phyloP scores from a whole-genome alignment of 2,888 invertebrate species.

The Neocrepidodera transversa region DNA sequence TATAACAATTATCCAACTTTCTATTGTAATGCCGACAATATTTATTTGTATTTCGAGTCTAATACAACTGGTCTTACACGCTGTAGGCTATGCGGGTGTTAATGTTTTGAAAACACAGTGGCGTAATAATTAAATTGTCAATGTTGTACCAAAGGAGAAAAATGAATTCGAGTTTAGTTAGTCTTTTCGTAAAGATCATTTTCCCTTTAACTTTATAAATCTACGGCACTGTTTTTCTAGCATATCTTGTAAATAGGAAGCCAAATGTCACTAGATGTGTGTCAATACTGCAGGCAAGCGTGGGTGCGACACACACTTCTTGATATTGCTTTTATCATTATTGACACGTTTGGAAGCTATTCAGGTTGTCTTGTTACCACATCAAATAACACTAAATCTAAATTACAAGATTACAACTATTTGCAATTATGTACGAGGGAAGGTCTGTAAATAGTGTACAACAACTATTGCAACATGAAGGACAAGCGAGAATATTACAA shows the following conservation, averaged over 20 bases:
- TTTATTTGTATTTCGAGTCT: slow-evolving; percentile 22
- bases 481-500: too few relatives aligned
- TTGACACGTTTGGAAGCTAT: slow-evolving; percentile 51
- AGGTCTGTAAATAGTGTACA: not conserved
- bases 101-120: slow-evolving; percentile 8
- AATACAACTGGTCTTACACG: slow-evolving; percentile 16
- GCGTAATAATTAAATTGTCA: not conserved
- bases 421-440: slow-evolving; percentile 1
- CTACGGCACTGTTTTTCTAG: slow-evolving; percentile 2
- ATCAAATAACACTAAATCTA: slow-evolving; percentile 32
- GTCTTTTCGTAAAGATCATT: too few relatives aligned
- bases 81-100: slow-evolving; percentile 28
- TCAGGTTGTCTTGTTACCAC: slow-evolving; percentile 50
- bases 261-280: slow-evolving; percentile 40
- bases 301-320: slow-evolving; percentile 49
- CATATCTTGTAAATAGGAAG: slow-evolving; percentile 31
- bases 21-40: slow-evolving; percentile 26
- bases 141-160: too few relatives aligned
- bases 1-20: slow-evolving; percentile 29
- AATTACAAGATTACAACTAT: slow-evolving; percentile 26
- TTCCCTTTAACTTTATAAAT: too few relatives aligned
- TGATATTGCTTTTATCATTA: slow-evolving; percentile 54
- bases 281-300: slow-evolving; percentile 36
- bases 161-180: too few relatives aligned
- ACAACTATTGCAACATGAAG: not conserved